phyloP scores from a whole-genome alignment of 1,140 invertebrate species.

The Thalassaphorura encarpata region DNA sequence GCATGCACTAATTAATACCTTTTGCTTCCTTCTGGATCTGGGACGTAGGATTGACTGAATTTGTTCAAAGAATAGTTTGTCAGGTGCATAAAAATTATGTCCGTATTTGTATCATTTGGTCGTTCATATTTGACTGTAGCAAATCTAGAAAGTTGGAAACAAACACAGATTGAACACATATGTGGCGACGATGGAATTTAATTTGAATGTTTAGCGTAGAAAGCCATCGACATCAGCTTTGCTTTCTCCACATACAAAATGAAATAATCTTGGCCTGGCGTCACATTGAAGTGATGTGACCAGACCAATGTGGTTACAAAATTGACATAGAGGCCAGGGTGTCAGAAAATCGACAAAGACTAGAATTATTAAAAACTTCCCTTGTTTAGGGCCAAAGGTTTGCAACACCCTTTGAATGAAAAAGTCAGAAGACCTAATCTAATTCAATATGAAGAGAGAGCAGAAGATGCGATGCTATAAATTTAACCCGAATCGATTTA shows the following conservation, averaged over 20 bases:
- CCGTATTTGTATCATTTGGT: constrained; percentile 62
- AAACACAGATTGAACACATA: background rate
- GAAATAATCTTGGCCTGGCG: background rate
- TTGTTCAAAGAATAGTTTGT: constrained; percentile 97
- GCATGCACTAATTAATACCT: constrained; percentile 7
- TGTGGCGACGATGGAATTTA: background rate
- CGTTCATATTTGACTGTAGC: constrained; percentile 74
- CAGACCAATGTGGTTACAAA: no score
- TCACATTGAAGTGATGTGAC: no score
- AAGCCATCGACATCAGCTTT: background rate
- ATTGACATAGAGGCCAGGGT: no score
- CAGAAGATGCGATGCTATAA: no score
- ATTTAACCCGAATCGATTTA: no score
- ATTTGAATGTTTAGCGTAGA: background rate
- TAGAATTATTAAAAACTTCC: no score
- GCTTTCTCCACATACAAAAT: background rate
- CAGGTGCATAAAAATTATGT: constrained; percentile 88
- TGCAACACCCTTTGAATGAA: no score
- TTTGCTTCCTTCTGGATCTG: constrained; percentile 24
- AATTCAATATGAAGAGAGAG: no score
- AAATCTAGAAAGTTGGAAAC: constrained; percentile 47
- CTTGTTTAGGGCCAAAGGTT: no score
- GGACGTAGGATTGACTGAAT: constrained; percentile 40
- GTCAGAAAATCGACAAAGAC: no score
- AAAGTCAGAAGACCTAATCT: no score